Percentiles rank a stretch among this genome's conserved stretches.
Evolutionary conservation across 2,113 vertebrate genomes (phyloP).

Genomic region (Petroica traversi): DNA sequence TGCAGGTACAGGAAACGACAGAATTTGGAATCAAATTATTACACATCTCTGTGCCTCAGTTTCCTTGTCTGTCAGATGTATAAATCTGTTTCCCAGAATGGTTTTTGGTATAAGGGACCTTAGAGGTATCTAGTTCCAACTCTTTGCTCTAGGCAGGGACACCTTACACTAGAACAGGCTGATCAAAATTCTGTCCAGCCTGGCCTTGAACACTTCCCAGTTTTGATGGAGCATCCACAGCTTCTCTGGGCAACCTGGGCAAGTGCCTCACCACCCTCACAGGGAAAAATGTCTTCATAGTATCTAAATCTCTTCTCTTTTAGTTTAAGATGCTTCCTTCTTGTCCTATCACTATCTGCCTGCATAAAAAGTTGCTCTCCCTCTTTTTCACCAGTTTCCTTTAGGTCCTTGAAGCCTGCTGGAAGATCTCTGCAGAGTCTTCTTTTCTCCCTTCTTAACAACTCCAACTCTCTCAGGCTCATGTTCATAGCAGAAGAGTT

Average conservation of each 20-base stretch:
- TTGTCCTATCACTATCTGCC: not conserved
- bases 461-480: not conserved
- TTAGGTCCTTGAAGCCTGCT: not conserved
- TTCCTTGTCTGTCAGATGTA: not conserved
- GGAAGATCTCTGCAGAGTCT: not conserved
- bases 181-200: not conserved
- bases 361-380: fast-evolving
- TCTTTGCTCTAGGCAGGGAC: not conserved
- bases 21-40: not conserved
- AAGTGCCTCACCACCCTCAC: not conserved
- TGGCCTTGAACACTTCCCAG: not conserved
- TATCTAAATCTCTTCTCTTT: not conserved
- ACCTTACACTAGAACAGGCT: not conserved
- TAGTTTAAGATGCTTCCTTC: not conserved
- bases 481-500: not conserved
- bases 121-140: not conserved
- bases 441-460: not conserved
- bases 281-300: not conserved
- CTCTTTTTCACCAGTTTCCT: not conserved
- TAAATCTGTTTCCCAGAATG: not conserved
- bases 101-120: not conserved
- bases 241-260: not conserved
- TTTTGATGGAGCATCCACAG: not conserved
- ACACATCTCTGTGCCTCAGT: not conserved
- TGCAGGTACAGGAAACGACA: not conserved